These are phyloP conservation scores for Drosophila recens DNA, from an alignment of 2,888 invertebrate species.

Conservation along the genomic window DNA sequence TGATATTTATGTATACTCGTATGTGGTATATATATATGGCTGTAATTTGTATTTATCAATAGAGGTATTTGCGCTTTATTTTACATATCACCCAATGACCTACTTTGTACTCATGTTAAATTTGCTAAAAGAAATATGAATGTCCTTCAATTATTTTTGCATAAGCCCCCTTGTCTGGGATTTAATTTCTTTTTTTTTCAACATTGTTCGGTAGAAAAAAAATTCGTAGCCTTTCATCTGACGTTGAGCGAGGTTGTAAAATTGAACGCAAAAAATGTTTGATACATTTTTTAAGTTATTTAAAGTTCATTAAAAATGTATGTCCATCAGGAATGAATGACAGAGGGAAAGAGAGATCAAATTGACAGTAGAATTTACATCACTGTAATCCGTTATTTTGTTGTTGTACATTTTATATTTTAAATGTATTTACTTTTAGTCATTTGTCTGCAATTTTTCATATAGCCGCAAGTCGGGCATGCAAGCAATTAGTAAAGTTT, in stretches of 20 bases:
- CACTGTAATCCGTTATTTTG: conserved; percentile 7
- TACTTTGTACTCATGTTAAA: conserved; percentile 33
- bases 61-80: conserved; percentile 19
- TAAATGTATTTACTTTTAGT: conserved; percentile 7
- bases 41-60: background rate
- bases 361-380: background rate
- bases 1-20: background rate
- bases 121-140: conserved; percentile 28
- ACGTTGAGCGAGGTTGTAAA: conserved; percentile 34
- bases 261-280: conserved; percentile 22
- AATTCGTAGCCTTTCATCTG: conserved; percentile 12
- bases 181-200: conserved; percentile 2
- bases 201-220: conserved; percentile 10
- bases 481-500: conserved; percentile 59
- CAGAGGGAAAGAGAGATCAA: background rate
- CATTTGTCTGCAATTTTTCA: conserved; percentile 21
- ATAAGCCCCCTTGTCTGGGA: conserved; percentile 9
- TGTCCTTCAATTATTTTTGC: conserved; percentile 54
- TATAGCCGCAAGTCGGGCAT: conserved; percentile 17
- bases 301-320: conserved; percentile 70
- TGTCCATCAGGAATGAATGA: conserved; percentile 23
- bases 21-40: background rate
- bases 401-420: background rate
- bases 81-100: conserved; percentile 39
- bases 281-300: conserved; percentile 64